Evolutionary conservation across 2,113 vertebrate species (phyloP), one percentile per base, ranked within the genome.

Genomic region (Anoplopoma fimbria): DNA sequence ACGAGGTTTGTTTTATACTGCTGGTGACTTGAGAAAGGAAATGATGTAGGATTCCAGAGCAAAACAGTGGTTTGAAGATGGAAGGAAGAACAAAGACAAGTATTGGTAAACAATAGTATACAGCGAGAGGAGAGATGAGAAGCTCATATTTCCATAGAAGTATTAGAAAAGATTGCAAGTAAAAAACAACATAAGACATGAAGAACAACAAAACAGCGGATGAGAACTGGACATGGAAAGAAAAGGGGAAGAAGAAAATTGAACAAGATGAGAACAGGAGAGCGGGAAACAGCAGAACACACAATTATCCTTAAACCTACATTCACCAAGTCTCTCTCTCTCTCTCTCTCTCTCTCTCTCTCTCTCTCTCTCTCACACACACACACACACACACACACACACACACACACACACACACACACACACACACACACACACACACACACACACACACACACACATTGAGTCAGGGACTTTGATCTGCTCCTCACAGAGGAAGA

Each of bases 391-490:
- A 77, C 65, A 81, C 76, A 80, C 77, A 64, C 61, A 38, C 36
- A 38, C 36, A 68, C 49, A 78, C 2, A 13, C 23, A 21, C 55
- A 51, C 67, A 57, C 47, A 53, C 53, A 63, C 60, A n/a, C 38
- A 75, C 51, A 77, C 62, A 82, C 36, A 38, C 36, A 38, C 36
- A 68, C 49, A 78, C 2, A 13, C 23, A 21, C 55, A 51, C 67
- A 57, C 47, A 53, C 53, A 63, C 60, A n/a, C 38, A 75, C 51
- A 77, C 62, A 82, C 75, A 83, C 82, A 73, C 73, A 71, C 58
- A 77, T 47, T 75, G 0, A 77, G 60, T 83, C 71, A 62, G 67
- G 25, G 83, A 86, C 90, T 92, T 93, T 93, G 93, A 93, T 93
- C 84, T 87, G 69, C 29, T 27, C 63, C 84, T 86, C 81, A 79